Evolutionary conservation across 2,113 vertebrate genomes (phyloP), one percentile per base, ranked within the genome.

Genomic region (Apaloderma vittatum): DNA sequence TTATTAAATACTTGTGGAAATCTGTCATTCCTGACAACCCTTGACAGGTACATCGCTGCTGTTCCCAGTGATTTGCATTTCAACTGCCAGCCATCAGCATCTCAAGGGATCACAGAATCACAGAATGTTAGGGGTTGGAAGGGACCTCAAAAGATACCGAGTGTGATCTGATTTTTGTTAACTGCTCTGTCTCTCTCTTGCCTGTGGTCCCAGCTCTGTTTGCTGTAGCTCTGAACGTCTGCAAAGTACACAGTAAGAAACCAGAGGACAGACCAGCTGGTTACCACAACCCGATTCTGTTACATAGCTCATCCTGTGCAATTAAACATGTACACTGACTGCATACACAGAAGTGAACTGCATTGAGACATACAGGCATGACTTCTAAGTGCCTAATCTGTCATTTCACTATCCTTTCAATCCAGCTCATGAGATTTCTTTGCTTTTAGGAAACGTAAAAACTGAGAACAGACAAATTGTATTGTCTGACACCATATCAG

Each of bases 221-320:
- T 85, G 21, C 61, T 43, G 62, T 5, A 72, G 57, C 75, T 52
- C 45, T 55, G 20, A 34, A 85, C 37, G 51, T 37, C 49, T 8
- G 34, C 32, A 40, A 37, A 51, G 10, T 19, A 72, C 8, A 67
- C 48, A 90, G 55, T 54, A 91, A 87, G 73, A 36, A 77, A 45
- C 8, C 0, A 0, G 20, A 34, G 34, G 32, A 48, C 24, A 86
- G 49, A 19, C 12, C 37, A 17, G 34, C 0, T 20, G 3, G 13
- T 86, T 68, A 51, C 0, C 63, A 20, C 58, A 29, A 21, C 34
- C 4, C 3, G 0, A 40, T 26, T 34, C 34, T 72, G 74, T 75
- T 27, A 82, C 58, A 57, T 0, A 37, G 78, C 43, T 76, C 37
- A 79, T 32, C 26, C 32, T 43, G 48, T 12, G 66, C 57, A 85